Conservation (phyloP, 2,797 vertebrate species). For the Tauraco hartlaubi region DNA sequence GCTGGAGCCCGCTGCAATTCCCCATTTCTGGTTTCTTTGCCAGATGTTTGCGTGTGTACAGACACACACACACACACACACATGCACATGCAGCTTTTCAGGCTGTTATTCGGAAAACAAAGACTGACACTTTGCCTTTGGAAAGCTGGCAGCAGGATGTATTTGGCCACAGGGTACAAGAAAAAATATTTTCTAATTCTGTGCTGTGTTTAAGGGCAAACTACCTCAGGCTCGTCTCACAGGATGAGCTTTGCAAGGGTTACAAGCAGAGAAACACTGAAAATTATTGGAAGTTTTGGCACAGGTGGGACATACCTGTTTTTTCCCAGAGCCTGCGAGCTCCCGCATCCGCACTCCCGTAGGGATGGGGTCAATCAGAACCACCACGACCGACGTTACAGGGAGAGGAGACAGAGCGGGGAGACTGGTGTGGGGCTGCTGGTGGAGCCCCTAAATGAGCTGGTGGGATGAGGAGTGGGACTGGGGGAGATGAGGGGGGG, state of each 20-base stretch:
- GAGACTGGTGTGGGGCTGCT: background rate
- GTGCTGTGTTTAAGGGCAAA: background rate
- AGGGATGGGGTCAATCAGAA: rapidly evolving
- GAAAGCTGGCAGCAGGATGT: background rate
- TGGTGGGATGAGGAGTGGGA: background rate
- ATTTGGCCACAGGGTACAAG: background rate
- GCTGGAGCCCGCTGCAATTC: background rate
- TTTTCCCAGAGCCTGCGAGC: background rate
- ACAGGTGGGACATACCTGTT: background rate
- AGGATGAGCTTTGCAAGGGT: background rate
- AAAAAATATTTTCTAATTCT: background rate
- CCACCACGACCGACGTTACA: rapidly evolving
- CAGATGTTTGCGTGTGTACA: background rate
- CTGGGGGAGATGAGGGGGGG: background rate
- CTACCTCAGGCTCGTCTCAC: background rate
- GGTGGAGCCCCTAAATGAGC: background rate
- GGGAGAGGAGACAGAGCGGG: background rate
- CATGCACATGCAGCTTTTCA: background rate
- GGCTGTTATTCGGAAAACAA: background rate
- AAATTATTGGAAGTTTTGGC: background rate
- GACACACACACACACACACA: background rate
- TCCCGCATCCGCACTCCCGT: rapidly evolving
- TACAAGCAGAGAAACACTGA: background rate
- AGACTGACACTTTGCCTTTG: background rate
- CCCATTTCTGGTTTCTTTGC: background rate